These are phyloP conservation scores for Lycia hirtaria DNA, from an alignment of 2,888 invertebrate genomes.

Conservation along the genomic window DNA sequence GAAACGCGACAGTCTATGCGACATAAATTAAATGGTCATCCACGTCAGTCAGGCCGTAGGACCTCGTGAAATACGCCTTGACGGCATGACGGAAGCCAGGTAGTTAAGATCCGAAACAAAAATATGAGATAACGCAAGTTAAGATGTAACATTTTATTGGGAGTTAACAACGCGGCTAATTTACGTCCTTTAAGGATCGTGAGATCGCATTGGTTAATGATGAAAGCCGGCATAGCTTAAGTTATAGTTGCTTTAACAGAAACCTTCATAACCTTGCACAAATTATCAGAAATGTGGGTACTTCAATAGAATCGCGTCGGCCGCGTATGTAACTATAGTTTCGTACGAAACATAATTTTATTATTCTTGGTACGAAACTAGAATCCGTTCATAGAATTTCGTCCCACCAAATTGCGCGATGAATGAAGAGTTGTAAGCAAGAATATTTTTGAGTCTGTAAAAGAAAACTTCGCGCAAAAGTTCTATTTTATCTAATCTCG, in stretches of 20 bases:
- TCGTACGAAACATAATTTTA: too few relatives aligned
- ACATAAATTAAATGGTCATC: constrained; percentile 82
- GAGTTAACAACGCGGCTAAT: constrained; percentile 78
- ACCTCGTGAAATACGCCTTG: constrained; percentile 67
- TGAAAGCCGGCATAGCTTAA: constrained; percentile 7
- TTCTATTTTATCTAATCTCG: too few relatives aligned
- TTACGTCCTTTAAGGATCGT: constrained; percentile 71
- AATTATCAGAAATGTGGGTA: too few relatives aligned
- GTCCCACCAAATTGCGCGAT: too few relatives aligned
- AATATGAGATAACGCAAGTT: constrained; percentile 80
- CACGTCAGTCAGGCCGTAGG: constrained; percentile 77
- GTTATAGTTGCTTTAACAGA: background rate
- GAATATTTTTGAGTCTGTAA: too few relatives aligned
- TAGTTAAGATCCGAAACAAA: constrained; percentile 82
- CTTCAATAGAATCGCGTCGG: too few relatives aligned
- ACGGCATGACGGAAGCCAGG: constrained; percentile 84
- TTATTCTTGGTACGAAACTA: too few relatives aligned
- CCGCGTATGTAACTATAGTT: too few relatives aligned
- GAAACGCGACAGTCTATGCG: constrained; percentile 72
- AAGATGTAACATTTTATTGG: constrained; percentile 82
- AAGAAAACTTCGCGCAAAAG: too few relatives aligned
- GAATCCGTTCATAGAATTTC: too few relatives aligned
- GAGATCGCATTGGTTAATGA: constrained; percentile 45
- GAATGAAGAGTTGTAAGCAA: too few relatives aligned
- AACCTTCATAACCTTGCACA: background rate